Base-by-base conservation (phyloP, 2,888 invertebrate species). In the Leucophora obtusa region DNA sequence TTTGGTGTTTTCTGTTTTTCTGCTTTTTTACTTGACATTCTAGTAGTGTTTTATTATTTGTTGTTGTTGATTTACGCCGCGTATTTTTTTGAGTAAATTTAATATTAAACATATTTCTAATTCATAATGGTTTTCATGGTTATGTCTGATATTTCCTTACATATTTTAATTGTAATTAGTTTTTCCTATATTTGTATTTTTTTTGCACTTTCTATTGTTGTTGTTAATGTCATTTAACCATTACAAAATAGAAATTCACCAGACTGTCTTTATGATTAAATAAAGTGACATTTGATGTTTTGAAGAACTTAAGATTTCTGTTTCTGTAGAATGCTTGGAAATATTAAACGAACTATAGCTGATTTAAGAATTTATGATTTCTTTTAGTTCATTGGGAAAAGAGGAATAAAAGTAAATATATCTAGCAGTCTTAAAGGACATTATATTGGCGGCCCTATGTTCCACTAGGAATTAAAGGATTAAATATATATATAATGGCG, bases 111-210 rank as follows among this genome's bases (percentile, higher is more conserved):
- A 69, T 69, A 54, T 60, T 73, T 73, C 35, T 35, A 60, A 60
- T 60, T 69, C 18, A 56, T 54, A 73, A 69, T 65, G 73, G 65
- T 51, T 73, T 77, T 70, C 65, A 66, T 80, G 75, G 47, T 68
- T n/a, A 35, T 47, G 43, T 59, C 53, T 59, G 58, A 4, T 56
- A 59, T 58, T 53, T 62, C 28, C 9, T 28, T 47, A 65, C 58
- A 66, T 54, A 66, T 50, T 77, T 77, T 62, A 65, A 72, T 62
- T 72, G 60, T 77, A 72, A 68, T 72, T 71, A 59, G 65, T 71
- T 77, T 63, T 62, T 7, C 7, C 15, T 43, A n/a, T 6, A 60
- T 66, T 58, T 38, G 11, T 24, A n/a, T 38, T 10, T 15, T 68
- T 10, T 38, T 66, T 66, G 7, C 28, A 24, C 11, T 35, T 66